Evolutionary conservation across 2,113 vertebrate species (phyloP).

Genomic region (Cynopterus brachyotis): DNA sequence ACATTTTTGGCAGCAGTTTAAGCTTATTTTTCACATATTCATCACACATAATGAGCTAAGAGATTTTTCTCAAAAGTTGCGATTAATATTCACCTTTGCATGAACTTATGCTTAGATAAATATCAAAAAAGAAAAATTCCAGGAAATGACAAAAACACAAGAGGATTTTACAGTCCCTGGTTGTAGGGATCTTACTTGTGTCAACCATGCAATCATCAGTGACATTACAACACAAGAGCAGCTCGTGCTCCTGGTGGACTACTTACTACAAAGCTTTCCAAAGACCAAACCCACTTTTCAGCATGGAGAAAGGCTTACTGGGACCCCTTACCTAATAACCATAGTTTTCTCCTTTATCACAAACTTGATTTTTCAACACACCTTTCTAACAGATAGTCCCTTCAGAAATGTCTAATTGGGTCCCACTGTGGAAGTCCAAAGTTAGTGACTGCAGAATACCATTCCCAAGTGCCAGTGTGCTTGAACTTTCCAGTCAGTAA

Average conservation of each 20-base stretch:
- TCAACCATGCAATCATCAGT: conserved; percentile 28
- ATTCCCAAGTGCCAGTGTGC: background rate
- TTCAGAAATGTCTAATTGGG: background rate
- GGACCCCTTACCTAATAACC: background rate
- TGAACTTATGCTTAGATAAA: conserved; percentile 69
- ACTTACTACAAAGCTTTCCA: background rate
- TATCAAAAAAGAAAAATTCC: conserved; percentile 47
- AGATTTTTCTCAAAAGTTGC: conserved; percentile 64
- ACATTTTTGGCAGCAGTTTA: conserved; percentile 59
- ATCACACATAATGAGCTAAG: conserved; percentile 55
- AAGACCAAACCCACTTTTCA: conserved; percentile 1
- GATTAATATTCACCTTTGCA: conserved; percentile 70
- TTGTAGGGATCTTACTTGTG: background rate
- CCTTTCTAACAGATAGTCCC: background rate
- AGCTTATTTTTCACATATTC: conserved; percentile 58
- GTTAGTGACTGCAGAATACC: background rate
- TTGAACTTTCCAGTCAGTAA: background rate
- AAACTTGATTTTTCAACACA: conserved; percentile 48
- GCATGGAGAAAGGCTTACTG: conserved; percentile 15
- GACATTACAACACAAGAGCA: background rate
- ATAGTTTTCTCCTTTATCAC: conserved; percentile 25
- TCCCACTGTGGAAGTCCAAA: background rate
- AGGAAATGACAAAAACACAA: conserved; percentile 61
- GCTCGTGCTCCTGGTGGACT: background rate
- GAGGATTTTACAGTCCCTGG: conserved; percentile 29